Conservation (phyloP, 2,888 invertebrate genomes). For the Drosophila paucipuncta region DNA sequence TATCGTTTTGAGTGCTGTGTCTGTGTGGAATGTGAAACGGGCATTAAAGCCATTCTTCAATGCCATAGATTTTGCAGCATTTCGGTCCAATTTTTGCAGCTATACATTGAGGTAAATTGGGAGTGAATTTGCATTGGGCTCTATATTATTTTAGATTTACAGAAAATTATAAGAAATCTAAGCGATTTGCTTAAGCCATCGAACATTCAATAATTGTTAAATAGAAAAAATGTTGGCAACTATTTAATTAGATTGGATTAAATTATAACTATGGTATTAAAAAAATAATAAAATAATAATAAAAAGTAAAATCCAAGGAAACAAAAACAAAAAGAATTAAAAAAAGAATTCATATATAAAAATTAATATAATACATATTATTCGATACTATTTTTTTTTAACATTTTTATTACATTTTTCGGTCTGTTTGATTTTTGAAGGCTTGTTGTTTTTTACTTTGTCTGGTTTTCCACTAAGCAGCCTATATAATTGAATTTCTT, state of each 20-base stretch:
- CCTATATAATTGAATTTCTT: background rate
- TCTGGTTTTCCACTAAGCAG: background rate
- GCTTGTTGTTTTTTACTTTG: background rate
- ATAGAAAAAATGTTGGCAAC: background rate
- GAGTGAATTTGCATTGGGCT: background rate
- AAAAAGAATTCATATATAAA: background rate
- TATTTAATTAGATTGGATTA: background rate
- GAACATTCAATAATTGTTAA: background rate
- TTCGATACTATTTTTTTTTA: background rate
- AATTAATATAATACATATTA: background rate
- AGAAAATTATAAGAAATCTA: background rate
- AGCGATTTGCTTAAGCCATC: background rate
- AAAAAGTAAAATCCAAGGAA: background rate
- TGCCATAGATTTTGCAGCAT: slow-evolving; percentile 11
- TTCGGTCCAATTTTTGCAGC: background rate
- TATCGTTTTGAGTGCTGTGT: slow-evolving; percentile 34
- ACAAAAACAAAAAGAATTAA: background rate
- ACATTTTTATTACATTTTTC: background rate
- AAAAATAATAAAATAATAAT: too few relatives aligned
- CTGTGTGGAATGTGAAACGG: slow-evolving; percentile 21
- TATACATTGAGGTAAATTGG: background rate
- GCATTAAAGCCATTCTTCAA: slow-evolving; percentile 35
- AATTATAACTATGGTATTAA: background rate
- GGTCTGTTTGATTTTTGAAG: background rate
- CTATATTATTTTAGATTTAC: background rate